Evolutionary conservation across 2,113 vertebrate genomes (phyloP).

Genomic region (Coptodon rendalli): DNA sequence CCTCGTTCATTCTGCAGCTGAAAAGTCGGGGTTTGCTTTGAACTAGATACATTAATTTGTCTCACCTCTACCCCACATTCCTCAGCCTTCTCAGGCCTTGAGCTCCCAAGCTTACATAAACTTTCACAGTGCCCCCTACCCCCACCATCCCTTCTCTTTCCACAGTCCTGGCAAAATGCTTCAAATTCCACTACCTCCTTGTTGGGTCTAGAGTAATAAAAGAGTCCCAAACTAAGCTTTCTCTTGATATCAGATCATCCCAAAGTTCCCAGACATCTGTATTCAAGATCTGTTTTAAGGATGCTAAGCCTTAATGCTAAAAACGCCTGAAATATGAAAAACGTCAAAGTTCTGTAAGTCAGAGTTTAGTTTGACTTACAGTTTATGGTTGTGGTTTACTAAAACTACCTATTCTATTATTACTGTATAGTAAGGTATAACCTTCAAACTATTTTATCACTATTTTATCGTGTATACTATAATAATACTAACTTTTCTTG

Average conservation of each 20-base stretch:
- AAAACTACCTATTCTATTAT: neutral
- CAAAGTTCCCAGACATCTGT: constrained; percentile 45
- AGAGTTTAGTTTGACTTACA: neutral
- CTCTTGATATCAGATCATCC: constrained; percentile 45
- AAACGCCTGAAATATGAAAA: neutral
- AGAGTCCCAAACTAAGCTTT: constrained; percentile 43
- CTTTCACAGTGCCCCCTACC: constrained; percentile 50
- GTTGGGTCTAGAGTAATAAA: constrained; percentile 32
- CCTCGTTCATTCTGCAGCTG: neutral
- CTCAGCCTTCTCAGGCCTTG: constrained; percentile 65
- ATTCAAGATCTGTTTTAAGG: neutral
- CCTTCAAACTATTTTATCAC: neutral
- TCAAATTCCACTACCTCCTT: constrained; percentile 67
- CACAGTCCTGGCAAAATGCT: constrained; percentile 64
- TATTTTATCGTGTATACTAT: neutral
- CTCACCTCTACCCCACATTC: constrained; percentile 65
- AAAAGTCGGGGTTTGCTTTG: constrained; percentile 51
- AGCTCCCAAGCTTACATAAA: constrained; percentile 70
- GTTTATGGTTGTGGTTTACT: neutral
- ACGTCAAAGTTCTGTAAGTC: neutral
- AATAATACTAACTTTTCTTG: neutral
- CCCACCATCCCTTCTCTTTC: constrained; percentile 11
- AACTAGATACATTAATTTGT: constrained; percentile 55
- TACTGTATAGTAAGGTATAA: neutral
- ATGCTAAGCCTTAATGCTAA: neutral